These are phyloP conservation scores for Anthopleura sola DNA, from an alignment of 64 coral and sea anemone species.

Conservation along the genomic window DNA sequence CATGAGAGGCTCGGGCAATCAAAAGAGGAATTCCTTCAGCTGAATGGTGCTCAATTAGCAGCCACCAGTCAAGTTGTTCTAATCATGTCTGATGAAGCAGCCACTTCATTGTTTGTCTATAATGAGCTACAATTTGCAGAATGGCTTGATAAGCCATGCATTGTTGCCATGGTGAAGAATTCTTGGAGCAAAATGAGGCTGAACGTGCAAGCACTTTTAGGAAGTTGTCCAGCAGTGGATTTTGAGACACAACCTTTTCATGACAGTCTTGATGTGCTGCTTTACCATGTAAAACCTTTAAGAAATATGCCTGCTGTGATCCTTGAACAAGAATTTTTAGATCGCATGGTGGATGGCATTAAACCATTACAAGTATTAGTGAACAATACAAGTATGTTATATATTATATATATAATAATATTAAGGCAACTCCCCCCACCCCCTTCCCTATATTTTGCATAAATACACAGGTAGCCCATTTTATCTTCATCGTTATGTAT, in stretches of 20 bases:
- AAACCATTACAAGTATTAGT: slow-evolving; percentile 63
- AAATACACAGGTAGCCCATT: too few relatives aligned
- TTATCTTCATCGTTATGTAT: neutral
- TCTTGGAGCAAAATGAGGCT: slow-evolving; percentile 63
- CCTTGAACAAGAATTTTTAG: slow-evolving; percentile 86
- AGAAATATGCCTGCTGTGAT: slow-evolving; percentile 84
- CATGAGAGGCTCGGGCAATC: slow-evolving; percentile 83
- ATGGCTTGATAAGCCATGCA: slow-evolving; percentile 70
- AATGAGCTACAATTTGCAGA: slow-evolving; percentile 69
- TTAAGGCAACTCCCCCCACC: too few relatives aligned
- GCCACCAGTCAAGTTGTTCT: slow-evolving; percentile 46
- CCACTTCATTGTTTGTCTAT: slow-evolving; percentile 80
- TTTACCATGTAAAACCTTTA: slow-evolving; percentile 79
- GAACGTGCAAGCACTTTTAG: slow-evolving; percentile 74
- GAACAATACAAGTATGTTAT: slow-evolving; percentile 24
- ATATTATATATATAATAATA: too few relatives aligned
- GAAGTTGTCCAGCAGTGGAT: slow-evolving; percentile 71
- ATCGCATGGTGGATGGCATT: slow-evolving; percentile 76
- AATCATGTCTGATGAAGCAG: slow-evolving; percentile 57
- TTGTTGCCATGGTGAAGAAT: slow-evolving; percentile 72
- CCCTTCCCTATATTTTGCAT: too few relatives aligned
- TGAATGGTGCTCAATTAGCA: slow-evolving; percentile 57
- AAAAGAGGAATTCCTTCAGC: slow-evolving; percentile 74
- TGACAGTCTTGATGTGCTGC: slow-evolving; percentile 74
- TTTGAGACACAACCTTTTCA: slow-evolving; percentile 56